A percentile compares a stretch with the other conserved stretches of the same genome.
Evolutionary conservation across 2,888 invertebrate genomes (phyloP).

Genomic region (Onthophagus sagittarius): DNA sequence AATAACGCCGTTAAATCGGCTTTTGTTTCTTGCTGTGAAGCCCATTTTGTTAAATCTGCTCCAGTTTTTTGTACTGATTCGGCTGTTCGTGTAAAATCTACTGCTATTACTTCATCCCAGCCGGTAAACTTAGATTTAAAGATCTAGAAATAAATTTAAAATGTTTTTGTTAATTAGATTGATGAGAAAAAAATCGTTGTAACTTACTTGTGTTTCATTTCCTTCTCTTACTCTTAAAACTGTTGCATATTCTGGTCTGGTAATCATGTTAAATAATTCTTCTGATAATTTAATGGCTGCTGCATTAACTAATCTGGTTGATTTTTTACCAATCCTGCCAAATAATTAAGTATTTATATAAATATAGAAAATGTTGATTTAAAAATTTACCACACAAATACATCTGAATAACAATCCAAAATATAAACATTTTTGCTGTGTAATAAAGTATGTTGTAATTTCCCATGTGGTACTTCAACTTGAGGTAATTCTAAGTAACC

Average conservation of each 20-base stretch:
- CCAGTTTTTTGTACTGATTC: conserved; percentile 96
- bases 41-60: conserved; percentile 92
- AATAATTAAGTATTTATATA: background rate
- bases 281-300: conserved; percentile 96
- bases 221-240: conserved; percentile 91
- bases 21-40: conserved; percentile 82
- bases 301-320: conserved; percentile 88
- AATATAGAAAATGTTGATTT: background rate
- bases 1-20: conserved; percentile 94
- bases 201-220: conserved; percentile 72
- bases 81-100: conserved; percentile 97
- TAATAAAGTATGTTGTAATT: conserved; percentile 72
- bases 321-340: conserved; percentile 91
- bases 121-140: conserved; percentile 96
- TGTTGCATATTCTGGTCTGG: conserved; percentile 80
- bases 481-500: conserved; percentile 98
- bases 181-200: too few species aligned
- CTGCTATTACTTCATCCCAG: conserved; percentile 99
- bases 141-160: conserved; percentile 53
- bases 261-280: conserved; percentile 92
- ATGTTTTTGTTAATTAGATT: background rate
- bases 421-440: conserved; percentile 93
- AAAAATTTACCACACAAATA: conserved; percentile 83
- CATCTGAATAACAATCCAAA: conserved; percentile 88
- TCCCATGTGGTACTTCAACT: conserved; percentile 72